Evolutionary conservation across 2,888 invertebrate genomes (phyloP), one percentile per base, ranked within the genome.

Genomic region (Conops quadrifasciatus): DNA sequence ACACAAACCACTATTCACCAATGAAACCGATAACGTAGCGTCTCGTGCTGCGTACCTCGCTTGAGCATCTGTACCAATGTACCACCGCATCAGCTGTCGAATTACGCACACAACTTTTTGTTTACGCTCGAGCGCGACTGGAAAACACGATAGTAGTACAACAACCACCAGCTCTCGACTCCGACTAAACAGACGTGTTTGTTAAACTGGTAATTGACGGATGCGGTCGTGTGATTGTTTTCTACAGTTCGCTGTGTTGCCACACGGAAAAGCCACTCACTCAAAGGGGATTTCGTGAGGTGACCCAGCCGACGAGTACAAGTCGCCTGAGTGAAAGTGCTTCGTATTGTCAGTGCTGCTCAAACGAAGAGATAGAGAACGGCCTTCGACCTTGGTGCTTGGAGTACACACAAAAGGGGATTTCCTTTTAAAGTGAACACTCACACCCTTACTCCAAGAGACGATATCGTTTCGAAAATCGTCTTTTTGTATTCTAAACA

Each of bases 101-200:
- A 21, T 47, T 59, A 59, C 67, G 59, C 59, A 67, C 19, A 43
- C 67, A 58, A 59, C 13, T 47, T 53, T 49, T 65, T 65, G 51
- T 66, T 66, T 66, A 66, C 66, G 36, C 51, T 11, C 30, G 19
- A 43, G n/a, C 65, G 26, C 66, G 30, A n/a, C 49, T 16, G 36
- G 36, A 7, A 36, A 36, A 2, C 1, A 16, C 3, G 43, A n/a
- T 11, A n/a, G 5, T 11, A 30, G 21, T 30, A 67, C 67, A 67
- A 49, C 67, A 67, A 67, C 67, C 60, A 59, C 67, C 67, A 47
- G 28, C 58, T 67, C 67, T 59, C 58, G 49, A 28, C 19, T 47
- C 19, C 67, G 43, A 67, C 67, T 67, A 49, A 66, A 49, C 15
- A 63, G 45, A 63, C 47, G 4, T 63, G 13, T 63, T 45, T 43